Evolutionary conservation across 2,888 invertebrate genomes (phyloP), one percentile per base, ranked within the genome.

Genomic region (Melangyna quadrimaculata): DNA sequence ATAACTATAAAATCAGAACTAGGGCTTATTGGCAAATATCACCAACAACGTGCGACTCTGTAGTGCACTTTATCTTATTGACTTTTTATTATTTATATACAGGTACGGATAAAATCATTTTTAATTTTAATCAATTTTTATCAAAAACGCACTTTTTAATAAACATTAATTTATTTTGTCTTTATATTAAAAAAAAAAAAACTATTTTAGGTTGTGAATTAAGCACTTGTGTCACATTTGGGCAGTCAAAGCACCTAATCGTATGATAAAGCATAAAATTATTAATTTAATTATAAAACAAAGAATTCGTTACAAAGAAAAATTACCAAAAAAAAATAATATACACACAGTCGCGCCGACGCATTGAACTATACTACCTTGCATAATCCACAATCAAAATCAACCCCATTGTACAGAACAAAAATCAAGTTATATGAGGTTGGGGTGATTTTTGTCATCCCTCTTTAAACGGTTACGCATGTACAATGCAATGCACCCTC

Each of bases 391-490:
- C n/a, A 51, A 53, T 22, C 10, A 0, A 22, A 24, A 17, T 10
- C 65, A 51, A 79, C 79, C 67, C 71, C 37, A 48, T 45, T 75
- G 32, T n/a, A n/a, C 10, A 43, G 17, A 45, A n/a, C 14, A n/a
- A 40, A 53, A 70, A 74, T 48, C 63, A 35, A 48, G 40, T 22
- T 67, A 27, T 29, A 29, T 55, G n/a, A 14, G 17, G 29, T 67
- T 48, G 53, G 80, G 71, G 75, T 83, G 19, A 67, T 12, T 65
- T 27, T 48, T 63, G 61, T 75, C 74, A 77, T 78, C 84, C 84
- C 84, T 57, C 53, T 55, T 72, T 4, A 72, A 53, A 40, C 48
- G n/a, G 65, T 72, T 80, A 84, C 84, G 84, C 84, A 84, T 80
- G 77, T 61, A 80, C 55, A 67, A 75, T 80, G 55, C 67, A 77